Percentiles rank a stretch among this genome's conserved stretches.
Conservation (phyloP, 2,888 invertebrate genomes). For the Penaeus monodon region DNA sequence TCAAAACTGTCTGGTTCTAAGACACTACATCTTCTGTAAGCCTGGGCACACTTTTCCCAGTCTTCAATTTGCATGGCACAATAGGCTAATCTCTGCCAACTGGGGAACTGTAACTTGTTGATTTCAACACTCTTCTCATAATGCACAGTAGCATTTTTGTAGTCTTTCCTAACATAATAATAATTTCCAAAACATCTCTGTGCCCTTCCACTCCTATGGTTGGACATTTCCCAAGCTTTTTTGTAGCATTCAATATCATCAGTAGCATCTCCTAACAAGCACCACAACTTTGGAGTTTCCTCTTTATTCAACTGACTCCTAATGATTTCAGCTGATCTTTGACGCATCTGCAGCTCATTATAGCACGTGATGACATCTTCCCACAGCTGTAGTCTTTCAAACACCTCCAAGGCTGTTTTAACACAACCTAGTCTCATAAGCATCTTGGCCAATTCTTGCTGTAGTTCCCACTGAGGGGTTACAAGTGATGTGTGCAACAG, state of each 20-base stretch:
- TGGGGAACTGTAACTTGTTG: constrained; percentile 87
- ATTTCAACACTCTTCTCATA: constrained; percentile 80
- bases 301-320: constrained; percentile 71
- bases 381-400: constrained; percentile 84
- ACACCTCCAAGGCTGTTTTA: constrained; percentile 86
- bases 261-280: constrained; percentile 89
- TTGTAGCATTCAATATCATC: constrained; percentile 85
- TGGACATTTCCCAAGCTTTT: constrained; percentile 92
- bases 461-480: constrained; percentile 82
- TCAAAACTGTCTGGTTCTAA: constrained; percentile 91
- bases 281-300: constrained; percentile 88
- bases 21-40: constrained; percentile 87
- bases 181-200: constrained; percentile 88
- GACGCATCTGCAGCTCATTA: constrained; percentile 82
- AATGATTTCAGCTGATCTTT: constrained; percentile 74
- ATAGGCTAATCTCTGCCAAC: constrained; percentile 89
- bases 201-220: constrained; percentile 83
- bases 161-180: constrained; percentile 73
- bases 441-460: constrained; percentile 81
- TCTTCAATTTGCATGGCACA: constrained; percentile 83
- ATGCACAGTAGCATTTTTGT: constrained; percentile 48
- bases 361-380: constrained; percentile 94
- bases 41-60: constrained; percentile 85
- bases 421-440: constrained; percentile 84
- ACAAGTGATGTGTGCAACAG: constrained; percentile 81